Conservation (phyloP, 2,797 vertebrate genomes). For the Fistularia commersonii region DNA sequence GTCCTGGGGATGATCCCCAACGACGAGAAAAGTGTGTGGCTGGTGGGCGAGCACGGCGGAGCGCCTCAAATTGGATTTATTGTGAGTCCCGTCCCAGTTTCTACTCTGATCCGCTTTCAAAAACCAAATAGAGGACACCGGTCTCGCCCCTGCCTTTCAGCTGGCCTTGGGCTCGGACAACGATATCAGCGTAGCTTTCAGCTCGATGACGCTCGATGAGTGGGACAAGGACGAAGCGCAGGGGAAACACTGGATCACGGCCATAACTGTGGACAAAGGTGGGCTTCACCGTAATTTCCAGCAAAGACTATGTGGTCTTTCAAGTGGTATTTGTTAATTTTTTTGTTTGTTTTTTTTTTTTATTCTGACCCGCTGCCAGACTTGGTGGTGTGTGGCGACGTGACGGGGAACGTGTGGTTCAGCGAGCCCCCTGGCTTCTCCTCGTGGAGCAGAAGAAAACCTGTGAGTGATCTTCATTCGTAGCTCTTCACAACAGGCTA, state of each 20-base stretch:
- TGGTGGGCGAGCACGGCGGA: constrained; percentile 6
- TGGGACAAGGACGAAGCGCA: neutral
- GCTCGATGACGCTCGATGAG: accelerated
- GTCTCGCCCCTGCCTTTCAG: constrained; percentile 28
- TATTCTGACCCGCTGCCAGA: constrained; percentile 44
- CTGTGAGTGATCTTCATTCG: constrained; percentile 29
- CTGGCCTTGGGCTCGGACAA: constrained; percentile 24
- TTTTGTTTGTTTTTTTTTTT: neutral
- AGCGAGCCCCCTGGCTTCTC: constrained; percentile 29
- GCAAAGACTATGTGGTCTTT: neutral
- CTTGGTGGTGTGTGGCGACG: constrained; percentile 71
- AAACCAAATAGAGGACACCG: neutral
- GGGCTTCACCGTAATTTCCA: neutral
- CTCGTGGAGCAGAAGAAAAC: constrained; percentile 57
- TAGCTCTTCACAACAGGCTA: neutral
- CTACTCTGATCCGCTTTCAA: neutral
- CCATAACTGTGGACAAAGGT: constrained; percentile 57
- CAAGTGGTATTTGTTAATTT: too few species aligned
- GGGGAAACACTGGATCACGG: constrained; percentile 35
- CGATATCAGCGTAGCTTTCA: accelerated
- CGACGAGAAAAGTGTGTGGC: constrained; percentile 65
- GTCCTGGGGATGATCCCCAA: constrained; percentile 30
- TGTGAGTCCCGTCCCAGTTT: constrained; percentile 50
- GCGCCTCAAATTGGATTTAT: constrained; percentile 34
- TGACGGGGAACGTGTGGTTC: constrained; percentile 74